Evolutionary conservation across 2,797 vertebrate genomes (phyloP).

Genomic region (Perodicticus potto): DNA sequence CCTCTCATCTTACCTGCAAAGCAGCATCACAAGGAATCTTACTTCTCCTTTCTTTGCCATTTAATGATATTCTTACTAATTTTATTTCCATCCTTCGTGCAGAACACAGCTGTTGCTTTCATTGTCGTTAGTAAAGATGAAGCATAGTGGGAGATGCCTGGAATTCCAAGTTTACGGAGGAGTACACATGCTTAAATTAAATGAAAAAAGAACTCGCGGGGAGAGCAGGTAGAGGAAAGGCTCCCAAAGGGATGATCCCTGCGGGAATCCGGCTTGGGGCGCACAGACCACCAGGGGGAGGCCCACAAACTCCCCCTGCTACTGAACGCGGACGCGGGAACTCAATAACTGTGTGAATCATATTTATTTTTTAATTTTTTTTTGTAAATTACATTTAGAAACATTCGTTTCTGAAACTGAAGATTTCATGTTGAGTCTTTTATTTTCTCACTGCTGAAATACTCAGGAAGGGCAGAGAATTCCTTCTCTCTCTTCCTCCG

Average conservation of each 20-base stretch:
- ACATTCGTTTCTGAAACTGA: not conserved
- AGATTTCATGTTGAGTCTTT: not conserved
- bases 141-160: too few relatives aligned
- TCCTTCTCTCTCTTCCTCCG: not conserved
- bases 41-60: not conserved
- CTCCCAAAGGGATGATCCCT: not conserved
- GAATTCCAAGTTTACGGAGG: not conserved
- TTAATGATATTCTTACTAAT: not conserved
- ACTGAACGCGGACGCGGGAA: not conserved
- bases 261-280: not conserved
- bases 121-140: not conserved
- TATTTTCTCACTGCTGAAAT: not conserved
- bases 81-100: not conserved
- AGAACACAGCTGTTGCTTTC: not conserved
- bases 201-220: accelerated
- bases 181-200: not conserved
- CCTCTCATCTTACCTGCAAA: not conserved
- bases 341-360: not conserved
- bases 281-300: too few relatives aligned
- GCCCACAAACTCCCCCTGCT: accelerated
- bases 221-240: not conserved
- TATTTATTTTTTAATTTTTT: too few relatives aligned
- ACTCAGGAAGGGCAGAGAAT: not conserved
- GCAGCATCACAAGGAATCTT: not conserved
- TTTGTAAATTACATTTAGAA: not conserved